Evolutionary conservation across 2,797 vertebrate species (phyloP).

Genomic region (Gymnoscopelus braueri): DNA sequence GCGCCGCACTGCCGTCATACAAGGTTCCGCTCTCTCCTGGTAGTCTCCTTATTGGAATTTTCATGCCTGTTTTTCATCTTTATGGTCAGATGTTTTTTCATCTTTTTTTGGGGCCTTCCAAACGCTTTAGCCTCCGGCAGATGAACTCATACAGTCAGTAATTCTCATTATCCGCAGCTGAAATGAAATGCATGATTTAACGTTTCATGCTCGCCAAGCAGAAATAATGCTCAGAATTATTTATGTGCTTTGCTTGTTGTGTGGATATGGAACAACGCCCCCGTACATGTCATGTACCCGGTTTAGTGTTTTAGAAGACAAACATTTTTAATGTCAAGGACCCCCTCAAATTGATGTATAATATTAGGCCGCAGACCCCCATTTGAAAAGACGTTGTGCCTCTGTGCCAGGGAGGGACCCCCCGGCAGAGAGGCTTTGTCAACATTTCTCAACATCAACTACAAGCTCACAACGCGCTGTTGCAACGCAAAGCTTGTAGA

Average conservation of each 20-base stretch:
- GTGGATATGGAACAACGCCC: conserved; percentile 34
- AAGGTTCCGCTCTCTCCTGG: conserved; percentile 27
- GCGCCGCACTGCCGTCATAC: conserved; percentile 34
- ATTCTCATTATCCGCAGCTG: conserved; percentile 52
- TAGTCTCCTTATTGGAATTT: conserved; percentile 53
- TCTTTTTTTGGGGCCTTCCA: too few relatives aligned
- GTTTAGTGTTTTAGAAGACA: too few relatives aligned
- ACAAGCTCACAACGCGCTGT: too few relatives aligned
- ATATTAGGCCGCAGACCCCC: too few relatives aligned
- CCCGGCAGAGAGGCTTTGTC: too few relatives aligned
- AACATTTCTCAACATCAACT: too few relatives aligned
- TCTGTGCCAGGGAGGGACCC: too few relatives aligned
- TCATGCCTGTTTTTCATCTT: conserved; percentile 53
- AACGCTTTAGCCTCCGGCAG: conserved; percentile 26
- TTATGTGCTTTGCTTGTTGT: conserved; percentile 57
- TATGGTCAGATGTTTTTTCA: conserved; percentile 47
- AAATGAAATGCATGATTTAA: conserved; percentile 49
- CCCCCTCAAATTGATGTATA: too few relatives aligned
- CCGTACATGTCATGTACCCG: neutral
- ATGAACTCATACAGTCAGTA: conserved; percentile 54
- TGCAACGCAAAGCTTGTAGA: too few relatives aligned
- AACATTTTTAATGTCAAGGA: too few relatives aligned
- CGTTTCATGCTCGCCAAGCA: conserved; percentile 36
- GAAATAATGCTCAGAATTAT: conserved; percentile 48
- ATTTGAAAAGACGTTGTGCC: too few relatives aligned